Base-by-base conservation (phyloP, 1,140 invertebrate species). In the Lamellibrachia luymesi region DNA sequence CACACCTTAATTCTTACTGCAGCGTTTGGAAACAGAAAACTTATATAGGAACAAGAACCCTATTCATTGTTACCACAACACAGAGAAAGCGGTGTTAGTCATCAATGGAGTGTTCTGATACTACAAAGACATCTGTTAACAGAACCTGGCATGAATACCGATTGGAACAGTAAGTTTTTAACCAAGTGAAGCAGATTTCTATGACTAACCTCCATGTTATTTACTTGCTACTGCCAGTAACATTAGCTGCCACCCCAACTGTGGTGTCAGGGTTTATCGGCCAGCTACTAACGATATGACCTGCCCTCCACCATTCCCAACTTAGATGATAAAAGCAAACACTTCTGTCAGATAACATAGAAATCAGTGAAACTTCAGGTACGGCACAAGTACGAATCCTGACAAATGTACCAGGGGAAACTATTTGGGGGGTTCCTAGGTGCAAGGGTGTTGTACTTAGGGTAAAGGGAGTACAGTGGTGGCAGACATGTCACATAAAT, bases 341-440 rank as follows among this genome's bases (percentile, higher is more conserved):
- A 80, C 64, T 80, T 80, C 64, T 80, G 64, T 80, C 64, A 80
- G 64, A 80, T 80, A 80, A 80, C 64, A 80, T 80, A 80, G 64
- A 80, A 80, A 80, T 80, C 64, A 80, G 64, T 2, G 64, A 80
- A 80, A 80, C 64, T 80, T 4, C 64, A 80, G 64, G 64, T 80
- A 22, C 25, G 64, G 64, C 13, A 0, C 17, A 22, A 4, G 13
- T 10, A 17, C 64, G 4, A 6, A 10, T 10, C 13, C 64, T 4
- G 64, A 2, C 64, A 80, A 80, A 80, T 80, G 64, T 80, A 80
- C 13, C 6, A 10, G 13, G 64, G 64, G 17, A 22, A 22, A 80
- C 64, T 80, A 22, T 17, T 80, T 80, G 6, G 64, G 64, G 64
- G 64, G 64, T 80, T 80, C 64, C 17, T 80, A 80, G 64, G 64